Evolutionary conservation across 2,888 invertebrate species (phyloP), one percentile per base, ranked within the genome.

Genomic region (Andrena praecox): DNA sequence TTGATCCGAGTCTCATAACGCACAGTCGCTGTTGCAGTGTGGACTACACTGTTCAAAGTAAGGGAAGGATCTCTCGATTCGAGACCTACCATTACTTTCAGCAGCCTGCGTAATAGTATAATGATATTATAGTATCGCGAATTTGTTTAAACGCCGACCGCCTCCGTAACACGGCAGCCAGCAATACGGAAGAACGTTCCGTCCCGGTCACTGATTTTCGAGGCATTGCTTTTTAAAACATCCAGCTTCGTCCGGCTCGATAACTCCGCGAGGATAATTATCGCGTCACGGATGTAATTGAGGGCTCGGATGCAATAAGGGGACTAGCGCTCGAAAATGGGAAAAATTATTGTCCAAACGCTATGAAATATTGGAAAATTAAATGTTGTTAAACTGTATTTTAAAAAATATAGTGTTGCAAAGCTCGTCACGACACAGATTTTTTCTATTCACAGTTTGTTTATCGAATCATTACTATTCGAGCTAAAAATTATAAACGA

Each of bases 131-230:
- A 20, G 20, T 2, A 12, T 59, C 27, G 0, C 24, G 54, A 24
- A 24, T 56, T 67, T 33, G 20, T 24, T 67, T 29, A 33, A 54
- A 54, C 33, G 54, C 20, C 2, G 24, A 31, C 54, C 56, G 59
- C 10, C 29, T 66, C 20, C 29, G 31, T 24, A 27, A 31, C 27
- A 10, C 54, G 42, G 10, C 24, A 63, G 50, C 48, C 56, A 69
- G 75, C 33, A 69, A 54, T 52, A 42, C 69, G 78, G 69, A 79
- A 79, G 78, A 80, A 42, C 52, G 72, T 80, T 27, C 20, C 62
- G 80, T 80, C 67, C 59, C 80, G 80, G 80, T 72, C 80, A 80
- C 72, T 72, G 71, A 62, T 80, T 80, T 80, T 80, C 27, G n/a
- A 70, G 70, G 70, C 67, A 82, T 70, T 76, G 74, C 71, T 81